Evolutionary conservation across 2,797 vertebrate genomes (phyloP).

Genomic region (Danio jaintianensis): DNA sequence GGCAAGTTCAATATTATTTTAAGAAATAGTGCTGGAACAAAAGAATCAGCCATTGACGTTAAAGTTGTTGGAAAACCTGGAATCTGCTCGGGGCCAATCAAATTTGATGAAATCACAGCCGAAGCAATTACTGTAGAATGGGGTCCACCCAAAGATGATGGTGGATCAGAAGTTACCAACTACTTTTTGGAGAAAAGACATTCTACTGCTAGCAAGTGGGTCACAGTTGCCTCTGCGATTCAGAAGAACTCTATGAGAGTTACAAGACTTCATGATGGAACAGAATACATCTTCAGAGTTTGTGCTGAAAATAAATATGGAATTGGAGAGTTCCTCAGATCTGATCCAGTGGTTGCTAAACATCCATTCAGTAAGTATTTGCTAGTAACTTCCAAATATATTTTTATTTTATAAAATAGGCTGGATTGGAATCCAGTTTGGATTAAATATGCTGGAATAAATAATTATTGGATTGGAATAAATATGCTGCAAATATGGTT

Average conservation of each 20-base stretch:
- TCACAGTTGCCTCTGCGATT: conserved; percentile 93
- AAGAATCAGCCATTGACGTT: conserved; percentile 88
- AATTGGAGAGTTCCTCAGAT: conserved; percentile 93
- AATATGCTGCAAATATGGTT: background rate
- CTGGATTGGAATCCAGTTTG: background rate
- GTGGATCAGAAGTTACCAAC: conserved; percentile 96
- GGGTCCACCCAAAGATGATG: conserved; percentile 94
- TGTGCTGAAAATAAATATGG: conserved; percentile 99
- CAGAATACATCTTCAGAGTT: conserved; percentile 96
- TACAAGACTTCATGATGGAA: conserved; percentile 93
- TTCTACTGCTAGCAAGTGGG: conserved; percentile 94
- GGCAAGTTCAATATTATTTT: conserved; percentile 89
- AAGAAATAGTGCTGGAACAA: conserved; percentile 88
- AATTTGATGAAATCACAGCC: conserved; percentile 96
- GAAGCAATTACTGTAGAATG: conserved; percentile 95
- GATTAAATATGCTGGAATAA: background rate
- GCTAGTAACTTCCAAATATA: background rate
- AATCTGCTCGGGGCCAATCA: conserved; percentile 93
- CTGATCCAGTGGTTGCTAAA: conserved; percentile 90
- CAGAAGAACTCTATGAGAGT: conserved; percentile 96
- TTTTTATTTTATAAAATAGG: background rate
- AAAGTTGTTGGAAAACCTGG: conserved; percentile 98
- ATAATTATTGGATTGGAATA: background rate
- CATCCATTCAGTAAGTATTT: conserved; percentile 95
- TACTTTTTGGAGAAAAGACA: conserved; percentile 97